Base-by-base conservation (phyloP, 2,888 invertebrate species). In the Trachelus troglodyta region DNA sequence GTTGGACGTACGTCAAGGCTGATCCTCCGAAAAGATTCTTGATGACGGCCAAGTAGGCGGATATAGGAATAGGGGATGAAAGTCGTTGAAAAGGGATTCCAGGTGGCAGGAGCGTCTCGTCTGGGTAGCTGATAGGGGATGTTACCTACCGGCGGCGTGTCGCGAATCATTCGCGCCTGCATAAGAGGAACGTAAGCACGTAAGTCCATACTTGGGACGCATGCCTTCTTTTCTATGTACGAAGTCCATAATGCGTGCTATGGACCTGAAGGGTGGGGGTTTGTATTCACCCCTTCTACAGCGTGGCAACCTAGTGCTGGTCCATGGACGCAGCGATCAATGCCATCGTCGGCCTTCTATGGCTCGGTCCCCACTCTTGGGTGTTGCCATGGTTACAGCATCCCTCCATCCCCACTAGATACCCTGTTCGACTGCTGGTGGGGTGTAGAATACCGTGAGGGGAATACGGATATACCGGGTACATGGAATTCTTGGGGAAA, bases 241-340 rank as follows among this genome's bases (percentile, higher is more conserved):
- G 81, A 83, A 81, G 83, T 86, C 85, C 83, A 83, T 87, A 86
- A 87, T 85, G 82, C 85, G 85, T 86, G 85, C 79, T 81, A 82
- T 82, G 80, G 79, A 76, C 69, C 69, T 74, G 75, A 76, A 79
- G 82, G 82, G 85, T 80, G 82, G 84, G 82, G 85, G 82, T 84
- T 84, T 85, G 84, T 83, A 86, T 87, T 89, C 89, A 87, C 87
- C 88, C 89, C 88, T 89, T 88, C 87, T 83, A 86, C 85, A 84
- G 74, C 75, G 75, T 76, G 75, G 40, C 74, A 75, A 69, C 56
- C 82, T 80, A 81, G 82, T 81, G 86, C 85, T 88, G 89, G 89
- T 87, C 87, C 88, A 87, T 83, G 86, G 85, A 84, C 85, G 86
- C 88, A 84, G 88, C 90, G 90, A 90, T 90, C 90, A 90, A 90